A percentile compares a stretch with the other conserved stretches of the same genome.
phyloP scores from a whole-genome alignment of 64 coral and sea anemone species.

The Actinia tenebrosa region DNA sequence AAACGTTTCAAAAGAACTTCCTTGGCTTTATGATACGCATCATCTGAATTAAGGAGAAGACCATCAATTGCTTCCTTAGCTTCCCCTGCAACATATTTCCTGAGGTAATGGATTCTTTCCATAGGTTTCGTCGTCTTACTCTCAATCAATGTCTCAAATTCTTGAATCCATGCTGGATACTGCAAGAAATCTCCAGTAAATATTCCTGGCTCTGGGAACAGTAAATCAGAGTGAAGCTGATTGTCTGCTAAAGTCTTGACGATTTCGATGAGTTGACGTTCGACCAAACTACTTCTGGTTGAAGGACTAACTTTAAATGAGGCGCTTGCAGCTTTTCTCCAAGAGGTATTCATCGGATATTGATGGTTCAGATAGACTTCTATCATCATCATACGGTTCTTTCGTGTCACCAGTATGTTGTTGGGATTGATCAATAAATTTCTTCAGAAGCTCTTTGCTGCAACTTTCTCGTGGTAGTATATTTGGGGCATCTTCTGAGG shows the following conservation, averaged over 20 bases:
- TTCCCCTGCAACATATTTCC: constrained; percentile 39
- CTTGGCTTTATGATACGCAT: constrained; percentile 48
- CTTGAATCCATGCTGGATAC: constrained; percentile 46
- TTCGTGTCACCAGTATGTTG: too few relatives aligned
- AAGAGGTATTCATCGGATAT: too few relatives aligned
- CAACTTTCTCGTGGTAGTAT: too few relatives aligned
- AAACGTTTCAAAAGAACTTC: constrained; percentile 43
- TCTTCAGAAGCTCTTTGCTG: too few relatives aligned
- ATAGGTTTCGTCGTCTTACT: constrained; percentile 7
- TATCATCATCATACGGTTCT: too few relatives aligned
- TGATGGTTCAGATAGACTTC: too few relatives aligned
- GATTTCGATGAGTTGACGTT: not conserved
- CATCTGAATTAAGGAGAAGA: constrained; percentile 35
- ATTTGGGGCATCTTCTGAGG: too few relatives aligned
- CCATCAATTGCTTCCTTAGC: constrained; percentile 48
- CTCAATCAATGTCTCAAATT: constrained; percentile 56
- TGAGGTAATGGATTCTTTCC: constrained; percentile 42
- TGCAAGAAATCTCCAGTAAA: constrained; percentile 19
- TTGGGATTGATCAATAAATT: too few relatives aligned
- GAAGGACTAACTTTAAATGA: not conserved
- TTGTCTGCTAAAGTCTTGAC: not conserved
- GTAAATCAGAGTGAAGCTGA: not conserved
- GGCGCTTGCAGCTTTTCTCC: too few relatives aligned
- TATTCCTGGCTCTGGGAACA: not conserved
- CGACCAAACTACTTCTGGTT: not conserved